A percentile compares a stretch with the other conserved stretches of the same genome.
Conservation (phyloP, 1,140 invertebrate genomes). For the Ips typographus region DNA sequence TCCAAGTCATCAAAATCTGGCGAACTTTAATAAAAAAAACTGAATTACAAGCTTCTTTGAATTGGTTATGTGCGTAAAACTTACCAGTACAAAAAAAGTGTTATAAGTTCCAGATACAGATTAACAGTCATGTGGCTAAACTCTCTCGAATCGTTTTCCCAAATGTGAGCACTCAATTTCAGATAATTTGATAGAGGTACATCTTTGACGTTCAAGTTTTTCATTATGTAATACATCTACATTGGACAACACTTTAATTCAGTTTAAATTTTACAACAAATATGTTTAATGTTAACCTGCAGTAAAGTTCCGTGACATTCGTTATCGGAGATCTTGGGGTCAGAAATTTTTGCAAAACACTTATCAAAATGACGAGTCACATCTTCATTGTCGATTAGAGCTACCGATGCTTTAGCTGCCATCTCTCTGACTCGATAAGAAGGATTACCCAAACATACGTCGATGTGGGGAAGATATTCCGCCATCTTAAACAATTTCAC, state of each 20-base stretch:
- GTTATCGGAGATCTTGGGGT: constrained; percentile 52
- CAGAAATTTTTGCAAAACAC: constrained; percentile 45
- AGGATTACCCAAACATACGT: constrained; percentile 58
- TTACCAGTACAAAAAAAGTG: constrained; percentile 38
- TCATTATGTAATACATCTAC: constrained; percentile 37
- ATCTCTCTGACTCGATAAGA: constrained; percentile 66
- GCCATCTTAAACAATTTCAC: constrained; percentile 48
- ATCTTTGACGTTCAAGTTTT: constrained; percentile 26
- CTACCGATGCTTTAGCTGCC: constrained; percentile 65
- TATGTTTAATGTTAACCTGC: constrained; percentile 50
- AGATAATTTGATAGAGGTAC: constrained; percentile 37
- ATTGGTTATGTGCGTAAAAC: background rate
- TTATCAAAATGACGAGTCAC: constrained; percentile 43
- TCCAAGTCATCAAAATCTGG: constrained; percentile 30
- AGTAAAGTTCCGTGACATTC: constrained; percentile 58
- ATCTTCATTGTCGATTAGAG: constrained; percentile 58
- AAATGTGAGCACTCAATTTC: constrained; percentile 31
- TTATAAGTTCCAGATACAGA: constrained; percentile 40
- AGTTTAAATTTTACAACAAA: no score
- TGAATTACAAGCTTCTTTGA: background rate
- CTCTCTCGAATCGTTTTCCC: constrained; percentile 32
- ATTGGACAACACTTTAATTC: no score
- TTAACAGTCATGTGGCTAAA: constrained; percentile 40
- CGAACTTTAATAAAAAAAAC: constrained; percentile 18
- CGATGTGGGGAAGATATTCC: constrained; percentile 53